A percentile compares a stretch with the other conserved stretches of the same genome.
Conservation (phyloP, 1,140 invertebrate species). For the Pollicipes pollicipes region DNA sequence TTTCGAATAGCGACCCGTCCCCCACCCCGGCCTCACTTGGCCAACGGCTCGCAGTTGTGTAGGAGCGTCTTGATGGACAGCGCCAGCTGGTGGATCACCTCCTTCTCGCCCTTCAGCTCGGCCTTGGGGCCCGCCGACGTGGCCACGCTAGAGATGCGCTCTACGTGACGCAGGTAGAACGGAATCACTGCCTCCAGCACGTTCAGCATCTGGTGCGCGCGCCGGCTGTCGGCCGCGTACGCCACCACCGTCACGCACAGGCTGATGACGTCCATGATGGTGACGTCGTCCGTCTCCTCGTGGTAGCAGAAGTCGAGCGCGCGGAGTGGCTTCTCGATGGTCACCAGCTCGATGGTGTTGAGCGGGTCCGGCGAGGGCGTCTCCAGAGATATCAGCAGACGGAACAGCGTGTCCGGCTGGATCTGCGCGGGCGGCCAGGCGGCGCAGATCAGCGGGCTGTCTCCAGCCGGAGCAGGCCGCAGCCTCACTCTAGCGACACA, state of each 20-base stretch:
- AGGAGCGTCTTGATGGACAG: slow-evolving; percentile 89
- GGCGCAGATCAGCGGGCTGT: too few relatives aligned
- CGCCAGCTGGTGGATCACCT: slow-evolving; percentile 84
- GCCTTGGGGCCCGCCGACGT: slow-evolving; percentile 1
- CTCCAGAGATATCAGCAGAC: slow-evolving; percentile 75
- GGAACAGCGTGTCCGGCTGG: slow-evolving; percentile 73
- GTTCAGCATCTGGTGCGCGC: slow-evolving; percentile 90
- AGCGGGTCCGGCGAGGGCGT: slow-evolving; percentile 82
- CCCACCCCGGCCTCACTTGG: slow-evolving; percentile 58
- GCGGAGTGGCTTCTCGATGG: slow-evolving; percentile 86
- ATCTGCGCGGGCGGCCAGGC: too few relatives aligned
- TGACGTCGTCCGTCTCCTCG: slow-evolving; percentile 86
- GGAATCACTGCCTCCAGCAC: slow-evolving; percentile 92
- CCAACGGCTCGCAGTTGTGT: slow-evolving; percentile 85
- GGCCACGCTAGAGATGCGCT: slow-evolving; percentile 32
- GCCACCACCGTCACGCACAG: slow-evolving; percentile 94
- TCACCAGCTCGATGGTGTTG: slow-evolving; percentile 85
- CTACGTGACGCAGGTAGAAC: slow-evolving; percentile 82
- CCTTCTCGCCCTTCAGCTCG: slow-evolving; percentile 41
- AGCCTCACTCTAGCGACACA: too few relatives aligned
- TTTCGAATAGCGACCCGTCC: too few relatives aligned
- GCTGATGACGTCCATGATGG: slow-evolving; percentile 80
- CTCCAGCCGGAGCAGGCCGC: too few relatives aligned
- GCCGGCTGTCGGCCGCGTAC: slow-evolving; percentile 83
- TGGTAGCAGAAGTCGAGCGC: slow-evolving; percentile 95